Evolutionary conservation across 2,113 vertebrate genomes (phyloP).

Genomic region (Sander vitreus): DNA sequence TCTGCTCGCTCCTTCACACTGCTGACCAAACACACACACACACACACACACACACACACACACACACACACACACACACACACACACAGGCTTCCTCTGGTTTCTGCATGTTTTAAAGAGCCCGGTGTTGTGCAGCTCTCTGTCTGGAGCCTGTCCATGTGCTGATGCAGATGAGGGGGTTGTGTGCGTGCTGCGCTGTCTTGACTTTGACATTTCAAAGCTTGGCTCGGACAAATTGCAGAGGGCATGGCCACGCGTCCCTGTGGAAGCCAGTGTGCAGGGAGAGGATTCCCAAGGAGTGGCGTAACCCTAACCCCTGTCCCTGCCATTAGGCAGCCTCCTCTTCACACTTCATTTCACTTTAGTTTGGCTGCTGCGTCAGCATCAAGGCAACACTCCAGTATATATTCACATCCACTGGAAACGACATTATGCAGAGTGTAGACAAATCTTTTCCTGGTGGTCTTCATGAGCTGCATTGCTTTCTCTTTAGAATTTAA

Average conservation of each 20-base stretch:
- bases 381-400: constrained; percentile 8
- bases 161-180: constrained; percentile 34
- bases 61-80: no score
- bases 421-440: constrained; percentile 10
- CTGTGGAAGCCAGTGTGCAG: constrained; percentile 50
- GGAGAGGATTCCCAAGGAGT: no score
- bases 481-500: constrained; percentile 12
- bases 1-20: constrained; percentile 8
- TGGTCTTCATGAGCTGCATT: neutral
- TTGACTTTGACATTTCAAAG: constrained; percentile 69
- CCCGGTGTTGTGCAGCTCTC: neutral
- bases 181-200: constrained; percentile 29
- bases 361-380: constrained; percentile 48
- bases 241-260: constrained; percentile 49
- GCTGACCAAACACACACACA: neutral
- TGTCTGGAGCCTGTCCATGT: constrained; percentile 11
- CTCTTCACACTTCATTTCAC: constrained; percentile 53
- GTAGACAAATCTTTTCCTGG: constrained; percentile 14
- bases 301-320: no score
- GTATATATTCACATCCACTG: constrained; percentile 2
- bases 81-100: no score
- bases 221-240: constrained; percentile 43
- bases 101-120: neutral
- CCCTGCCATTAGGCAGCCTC: neutral
- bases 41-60: no score